Base-by-base conservation (phyloP, 2,113 vertebrate species). In the Trematocara marginatum region DNA sequence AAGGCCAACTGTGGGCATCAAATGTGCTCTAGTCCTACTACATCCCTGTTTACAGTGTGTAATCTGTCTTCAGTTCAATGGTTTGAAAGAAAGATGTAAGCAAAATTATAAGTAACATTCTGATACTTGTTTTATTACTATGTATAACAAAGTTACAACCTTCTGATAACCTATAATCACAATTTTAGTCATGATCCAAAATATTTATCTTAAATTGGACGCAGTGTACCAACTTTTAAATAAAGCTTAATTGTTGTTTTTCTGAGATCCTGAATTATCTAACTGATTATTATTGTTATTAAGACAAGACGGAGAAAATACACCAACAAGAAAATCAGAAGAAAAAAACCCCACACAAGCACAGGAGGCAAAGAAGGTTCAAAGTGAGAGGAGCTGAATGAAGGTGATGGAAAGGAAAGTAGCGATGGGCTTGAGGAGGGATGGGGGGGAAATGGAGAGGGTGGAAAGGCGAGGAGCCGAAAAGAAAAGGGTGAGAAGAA, bases 401-500 rank as follows among this genome's bases (percentile, higher is more conserved):
- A 80, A 88, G 88, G 61, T 69, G 78, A 88, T 35, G 40, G 56
- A 54, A 66, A 53, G 11, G 45, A 66, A 78, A 66, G 69, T 66
- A 86, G 7, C 3, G 35, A 83, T 7, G 82, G 34, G 80, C 42
- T 34, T 5, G 20, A 85, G 81, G 78, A 51, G 23, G 83, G 85
- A 88, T n/a, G 3, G 71, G 61, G 42, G 86, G 79, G 20, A 2
- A 83, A 79, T 29, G 16, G 81, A 83, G 66, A 66, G 81, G 88
- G 85, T 81, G 85, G 85, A 85, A 78, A 85, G 87, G 78, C 53
- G 87, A 80, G 59, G 69, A 83, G 85, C 10, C 1, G 34, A 38
- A 81, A 47, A 90, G 84, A 88, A 86, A 69, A 49, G 80, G 82
- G 81, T 78, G 86, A 86, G 85, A 47, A 88, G 90, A 91, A 83